A percentile compares a stretch with the other conserved stretches of the same genome.
Evolutionary conservation across 2,113 vertebrate species (phyloP).

Genomic region (Dicaeum eximium): DNA sequence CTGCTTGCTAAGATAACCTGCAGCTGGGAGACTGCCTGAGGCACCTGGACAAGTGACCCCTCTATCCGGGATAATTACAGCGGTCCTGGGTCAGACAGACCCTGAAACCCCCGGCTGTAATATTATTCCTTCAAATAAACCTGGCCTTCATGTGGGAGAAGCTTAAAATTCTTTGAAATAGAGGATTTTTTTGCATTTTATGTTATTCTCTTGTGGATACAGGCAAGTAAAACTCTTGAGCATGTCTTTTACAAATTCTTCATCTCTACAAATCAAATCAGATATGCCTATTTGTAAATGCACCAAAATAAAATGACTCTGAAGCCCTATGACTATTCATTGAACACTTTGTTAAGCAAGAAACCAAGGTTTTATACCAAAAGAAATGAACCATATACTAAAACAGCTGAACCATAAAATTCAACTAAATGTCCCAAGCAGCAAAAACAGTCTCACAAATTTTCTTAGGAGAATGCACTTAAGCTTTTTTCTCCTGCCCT

Average conservation of each 20-base stretch:
- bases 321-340: not conserved
- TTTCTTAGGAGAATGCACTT: not conserved
- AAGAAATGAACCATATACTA: no score
- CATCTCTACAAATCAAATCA: not conserved
- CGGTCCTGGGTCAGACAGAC: no score
- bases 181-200: not conserved
- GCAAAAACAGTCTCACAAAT: not conserved
- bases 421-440: not conserved
- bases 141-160: not conserved
- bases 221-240: not conserved
- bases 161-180: not conserved
- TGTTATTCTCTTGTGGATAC: not conserved
- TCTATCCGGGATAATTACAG: no score
- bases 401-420: not conserved
- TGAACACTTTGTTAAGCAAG: not conserved
- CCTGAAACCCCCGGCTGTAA: no score
- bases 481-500: not conserved
- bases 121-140: not conserved
- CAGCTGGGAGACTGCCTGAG: no score
- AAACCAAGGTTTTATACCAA: not conserved
- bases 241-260: not conserved
- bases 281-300: not conserved
- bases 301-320: not conserved
- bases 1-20: no score
- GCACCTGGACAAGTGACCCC: no score